These are phyloP conservation scores for Thermophis baileyi DNA, from an alignment of 2,113 vertebrate genomes.

Conservation along the genomic window DNA sequence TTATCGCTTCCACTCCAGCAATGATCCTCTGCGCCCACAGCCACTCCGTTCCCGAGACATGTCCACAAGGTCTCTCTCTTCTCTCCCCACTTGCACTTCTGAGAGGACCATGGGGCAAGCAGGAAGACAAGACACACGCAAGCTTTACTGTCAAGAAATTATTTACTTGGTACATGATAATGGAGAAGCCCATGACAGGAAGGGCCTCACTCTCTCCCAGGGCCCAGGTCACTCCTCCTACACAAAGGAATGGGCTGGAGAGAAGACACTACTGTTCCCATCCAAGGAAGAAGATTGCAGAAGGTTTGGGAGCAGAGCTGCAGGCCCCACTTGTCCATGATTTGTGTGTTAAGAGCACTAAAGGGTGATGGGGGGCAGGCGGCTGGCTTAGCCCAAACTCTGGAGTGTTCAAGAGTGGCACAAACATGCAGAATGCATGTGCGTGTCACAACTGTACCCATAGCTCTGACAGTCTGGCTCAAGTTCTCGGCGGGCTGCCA, in stretches of 20 bases:
- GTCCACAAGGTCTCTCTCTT: background rate
- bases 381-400: background rate
- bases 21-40: background rate
- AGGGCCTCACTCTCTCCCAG: background rate
- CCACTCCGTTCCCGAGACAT: background rate
- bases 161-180: background rate
- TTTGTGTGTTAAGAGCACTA: background rate
- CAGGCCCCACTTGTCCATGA: background rate
- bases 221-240: background rate
- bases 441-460: background rate
- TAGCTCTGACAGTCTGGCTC: background rate
- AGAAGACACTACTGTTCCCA: background rate
- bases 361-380: background rate
- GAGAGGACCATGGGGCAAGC: background rate
- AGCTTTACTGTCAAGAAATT: background rate
- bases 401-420: background rate
- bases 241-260: background rate
- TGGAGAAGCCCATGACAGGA: background rate
- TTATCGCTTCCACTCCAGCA: background rate
- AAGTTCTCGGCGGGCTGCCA: background rate
- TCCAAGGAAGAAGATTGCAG: background rate
- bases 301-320: background rate
- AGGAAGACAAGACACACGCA: background rate
- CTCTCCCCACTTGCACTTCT: background rate
- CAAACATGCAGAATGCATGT: background rate